Conservation (phyloP, 2,888 invertebrate species). For the Theristus sp. region DNA sequence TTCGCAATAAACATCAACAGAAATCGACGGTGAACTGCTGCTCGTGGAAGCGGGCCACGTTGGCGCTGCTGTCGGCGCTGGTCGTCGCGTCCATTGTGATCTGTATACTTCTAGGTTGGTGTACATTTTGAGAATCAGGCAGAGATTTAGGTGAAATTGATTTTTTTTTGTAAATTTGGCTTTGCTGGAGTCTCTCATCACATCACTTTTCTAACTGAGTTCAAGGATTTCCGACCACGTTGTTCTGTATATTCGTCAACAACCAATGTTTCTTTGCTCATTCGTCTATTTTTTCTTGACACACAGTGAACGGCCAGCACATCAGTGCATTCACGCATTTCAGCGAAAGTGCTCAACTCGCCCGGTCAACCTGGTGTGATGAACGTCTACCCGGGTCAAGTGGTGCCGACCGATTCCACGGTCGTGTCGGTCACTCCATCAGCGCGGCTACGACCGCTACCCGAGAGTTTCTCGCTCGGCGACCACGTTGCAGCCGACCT, state of each 20-base stretch:
- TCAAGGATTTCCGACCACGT: too few relatives aligned
- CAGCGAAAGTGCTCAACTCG: not conserved
- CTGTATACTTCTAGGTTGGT: slow-evolving; percentile 4
- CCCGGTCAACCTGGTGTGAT: not conserved
- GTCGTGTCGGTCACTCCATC: not conserved
- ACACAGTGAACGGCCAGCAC: too few relatives aligned
- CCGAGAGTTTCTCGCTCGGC: slow-evolving; percentile 7
- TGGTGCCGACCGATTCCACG: not conserved
- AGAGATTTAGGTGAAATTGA: not conserved
- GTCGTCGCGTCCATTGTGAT: slow-evolving; percentile 4
- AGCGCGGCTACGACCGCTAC: slow-evolving; percentile 5
- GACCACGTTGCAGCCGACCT: slow-evolving; percentile 8
- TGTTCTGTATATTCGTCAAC: too few relatives aligned
- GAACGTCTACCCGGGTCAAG: not conserved
- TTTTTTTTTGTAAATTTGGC: not conserved
- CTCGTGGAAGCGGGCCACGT: slow-evolving; percentile 5
- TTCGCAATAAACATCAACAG: too few relatives aligned
- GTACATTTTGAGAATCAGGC: too few relatives aligned
- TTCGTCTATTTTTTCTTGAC: too few relatives aligned
- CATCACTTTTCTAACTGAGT: not conserved
- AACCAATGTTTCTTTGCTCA: too few relatives aligned
- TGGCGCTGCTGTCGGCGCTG: not conserved
- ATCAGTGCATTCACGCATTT: too few relatives aligned
- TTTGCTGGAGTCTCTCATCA: not conserved
- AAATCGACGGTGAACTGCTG: not conserved